Percentiles rank a stretch among this genome's conserved stretches.
These are phyloP conservation scores for Ophraella communa DNA, from an alignment of 2,888 invertebrate species.

Conservation along the genomic window DNA sequence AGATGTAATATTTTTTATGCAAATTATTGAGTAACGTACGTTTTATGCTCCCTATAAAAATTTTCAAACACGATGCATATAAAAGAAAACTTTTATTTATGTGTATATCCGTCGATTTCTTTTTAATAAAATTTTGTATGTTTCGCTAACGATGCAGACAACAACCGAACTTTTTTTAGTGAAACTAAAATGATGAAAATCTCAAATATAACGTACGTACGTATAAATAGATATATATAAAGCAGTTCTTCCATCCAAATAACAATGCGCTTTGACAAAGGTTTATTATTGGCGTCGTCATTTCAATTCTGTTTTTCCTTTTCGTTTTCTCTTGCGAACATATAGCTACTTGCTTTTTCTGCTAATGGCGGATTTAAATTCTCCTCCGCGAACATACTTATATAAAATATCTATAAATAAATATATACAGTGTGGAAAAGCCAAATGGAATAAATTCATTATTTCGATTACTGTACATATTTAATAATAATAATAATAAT, in stretches of 20 bases:
- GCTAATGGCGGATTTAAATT: constrained; percentile 58
- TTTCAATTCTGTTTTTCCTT: constrained; percentile 34
- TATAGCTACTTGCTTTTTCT: constrained; percentile 52
- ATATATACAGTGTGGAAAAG: too few relatives aligned
- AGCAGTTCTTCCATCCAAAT: constrained; percentile 35
- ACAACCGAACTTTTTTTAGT: background rate
- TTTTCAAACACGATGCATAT: too few relatives aligned
- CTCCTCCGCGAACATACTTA: constrained; percentile 54
- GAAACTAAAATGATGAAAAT: constrained; percentile 13
- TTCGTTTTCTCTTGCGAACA: constrained; percentile 47
- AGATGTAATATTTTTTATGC: too few relatives aligned
- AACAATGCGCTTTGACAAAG: constrained; percentile 56
- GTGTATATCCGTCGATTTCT: too few relatives aligned
- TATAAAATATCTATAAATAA: too few relatives aligned
- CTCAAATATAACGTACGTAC: constrained; percentile 7
- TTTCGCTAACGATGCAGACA: constrained; percentile 9
- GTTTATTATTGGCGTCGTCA: constrained; percentile 58
- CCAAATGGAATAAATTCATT: too few relatives aligned
- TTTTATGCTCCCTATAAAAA: too few relatives aligned
- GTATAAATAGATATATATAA: too few relatives aligned
- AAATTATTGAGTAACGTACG: too few relatives aligned
- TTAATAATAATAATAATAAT: too few relatives aligned
- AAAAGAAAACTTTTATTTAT: too few relatives aligned
- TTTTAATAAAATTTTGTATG: background rate
- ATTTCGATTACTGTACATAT: too few relatives aligned